A percentile compares a stretch with the other conserved stretches of the same genome.
Conservation (phyloP, 2,113 vertebrate genomes). For the Isurus oxyrinchus region DNA sequence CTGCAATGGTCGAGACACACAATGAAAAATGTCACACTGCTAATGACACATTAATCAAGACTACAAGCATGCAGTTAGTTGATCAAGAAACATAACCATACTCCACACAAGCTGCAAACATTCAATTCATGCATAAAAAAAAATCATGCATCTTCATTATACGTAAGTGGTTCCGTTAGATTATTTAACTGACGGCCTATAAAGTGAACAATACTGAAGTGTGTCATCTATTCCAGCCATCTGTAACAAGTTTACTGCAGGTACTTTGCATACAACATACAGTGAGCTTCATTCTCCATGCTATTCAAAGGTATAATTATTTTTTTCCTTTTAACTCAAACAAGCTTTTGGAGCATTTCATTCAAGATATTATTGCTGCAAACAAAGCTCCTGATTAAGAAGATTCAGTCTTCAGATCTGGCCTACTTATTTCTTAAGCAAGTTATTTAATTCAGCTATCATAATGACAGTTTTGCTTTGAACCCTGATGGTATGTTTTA, state of each 20-base stretch:
- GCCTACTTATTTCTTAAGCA: background rate
- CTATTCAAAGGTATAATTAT: background rate
- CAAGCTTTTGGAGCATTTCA: background rate
- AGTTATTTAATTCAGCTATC: background rate
- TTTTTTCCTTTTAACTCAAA: background rate
- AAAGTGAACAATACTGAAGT: background rate
- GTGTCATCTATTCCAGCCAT: background rate
- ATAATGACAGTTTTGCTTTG: background rate
- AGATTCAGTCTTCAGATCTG: conserved; percentile 35
- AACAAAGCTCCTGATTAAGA: background rate
- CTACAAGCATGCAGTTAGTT: conserved; percentile 41
- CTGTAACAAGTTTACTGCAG: background rate
- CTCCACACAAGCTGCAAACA: conserved; percentile 14
- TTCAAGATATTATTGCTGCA: background rate
- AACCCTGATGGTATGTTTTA: background rate
- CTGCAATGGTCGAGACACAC: conserved; percentile 81
- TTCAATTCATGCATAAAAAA: background rate
- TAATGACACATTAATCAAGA: conserved; percentile 50
- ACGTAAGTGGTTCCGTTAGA: background rate
- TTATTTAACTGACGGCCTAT: background rate
- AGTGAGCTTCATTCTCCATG: background rate
- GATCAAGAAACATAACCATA: background rate
- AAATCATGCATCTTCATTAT: background rate
- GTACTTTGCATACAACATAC: background rate
- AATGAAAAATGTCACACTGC: conserved; percentile 58